A percentile compares a stretch with the other conserved stretches of the same genome.
These are phyloP conservation scores for Heliothis subflexa DNA, from an alignment of 1,140 invertebrate species.

Conservation along the genomic window DNA sequence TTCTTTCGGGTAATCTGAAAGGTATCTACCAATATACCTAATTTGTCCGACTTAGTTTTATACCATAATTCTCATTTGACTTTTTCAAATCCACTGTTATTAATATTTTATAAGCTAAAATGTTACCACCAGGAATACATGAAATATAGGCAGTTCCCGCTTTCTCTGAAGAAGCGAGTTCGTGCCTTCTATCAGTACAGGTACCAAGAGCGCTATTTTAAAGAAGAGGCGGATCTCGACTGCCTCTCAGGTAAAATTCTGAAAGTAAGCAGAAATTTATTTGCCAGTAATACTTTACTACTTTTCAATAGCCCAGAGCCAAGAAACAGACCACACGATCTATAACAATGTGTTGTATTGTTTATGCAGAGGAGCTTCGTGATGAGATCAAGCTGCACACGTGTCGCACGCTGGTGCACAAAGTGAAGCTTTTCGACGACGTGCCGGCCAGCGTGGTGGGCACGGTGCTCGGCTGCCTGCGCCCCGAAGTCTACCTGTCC, in stretches of 20 bases:
- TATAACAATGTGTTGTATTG: background rate
- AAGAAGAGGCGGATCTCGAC: slow-evolving; percentile 55
- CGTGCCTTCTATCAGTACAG: slow-evolving; percentile 60
- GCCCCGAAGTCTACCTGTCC: slow-evolving; percentile 68
- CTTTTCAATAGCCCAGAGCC: too few species aligned
- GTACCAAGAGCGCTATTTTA: slow-evolving; percentile 62
- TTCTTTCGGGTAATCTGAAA: too few species aligned
- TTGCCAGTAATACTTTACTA: too few species aligned
- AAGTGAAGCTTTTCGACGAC: slow-evolving; percentile 60
- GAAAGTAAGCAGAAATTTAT: too few species aligned
- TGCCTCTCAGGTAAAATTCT: slow-evolving; percentile 57
- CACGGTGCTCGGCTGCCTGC: slow-evolving; percentile 62
- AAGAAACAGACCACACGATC: background rate
- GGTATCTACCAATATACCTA: too few species aligned
- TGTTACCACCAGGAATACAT: slow-evolving; percentile 60
- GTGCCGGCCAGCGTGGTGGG: slow-evolving; percentile 61
- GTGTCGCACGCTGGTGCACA: slow-evolving; percentile 63
- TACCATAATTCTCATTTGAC: too few species aligned
- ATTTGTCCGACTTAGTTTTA: too few species aligned
- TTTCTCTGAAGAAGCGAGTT: slow-evolving; percentile 57
- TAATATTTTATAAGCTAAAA: too few species aligned
- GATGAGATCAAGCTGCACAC: slow-evolving; percentile 67
- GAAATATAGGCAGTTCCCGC: slow-evolving; percentile 64
- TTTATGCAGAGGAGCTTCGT: slow-evolving; percentile 64
- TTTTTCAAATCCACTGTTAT: too few species aligned